Conservation (phyloP, 2,797 vertebrate species). For the Poeciliopsis paucimaculata region DNA sequence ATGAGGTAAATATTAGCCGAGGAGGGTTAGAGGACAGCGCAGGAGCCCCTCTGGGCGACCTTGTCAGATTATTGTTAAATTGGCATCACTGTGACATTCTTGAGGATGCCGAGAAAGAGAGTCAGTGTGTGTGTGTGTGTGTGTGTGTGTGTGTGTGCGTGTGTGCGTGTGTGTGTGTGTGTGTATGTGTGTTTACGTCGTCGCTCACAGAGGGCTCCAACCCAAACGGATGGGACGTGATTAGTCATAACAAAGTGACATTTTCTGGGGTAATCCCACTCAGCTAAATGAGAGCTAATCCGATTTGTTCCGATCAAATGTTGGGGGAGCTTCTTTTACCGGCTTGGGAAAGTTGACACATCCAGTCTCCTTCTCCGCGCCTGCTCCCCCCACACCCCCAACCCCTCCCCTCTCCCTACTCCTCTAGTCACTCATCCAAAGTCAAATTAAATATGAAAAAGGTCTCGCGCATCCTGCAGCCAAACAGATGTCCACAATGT, state of each 20-base stretch:
- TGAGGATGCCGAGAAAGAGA: slow-evolving; percentile 16
- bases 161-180: slow-evolving; percentile 17
- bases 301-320: slow-evolving; percentile 78
- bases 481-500: slow-evolving; percentile 34
- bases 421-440: slow-evolving; percentile 36
- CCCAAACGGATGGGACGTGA: slow-evolving; percentile 68
- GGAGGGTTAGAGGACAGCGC: slow-evolving; percentile 62
- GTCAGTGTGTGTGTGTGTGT: slow-evolving; percentile 22
- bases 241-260: slow-evolving; percentile 81
- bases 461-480: slow-evolving; percentile 40
- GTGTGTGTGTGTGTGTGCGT: slow-evolving; percentile 18
- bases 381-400: slow-evolving; percentile 6
- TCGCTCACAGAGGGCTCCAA: slow-evolving; percentile 23
- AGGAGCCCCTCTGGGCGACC: slow-evolving; percentile 57
- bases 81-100: slow-evolving; percentile 67
- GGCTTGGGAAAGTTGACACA: slow-evolving; percentile 50
- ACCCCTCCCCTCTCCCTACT: neutral
- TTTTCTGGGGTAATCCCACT: slow-evolving; percentile 77
- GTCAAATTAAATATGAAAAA: slow-evolving; percentile 66
- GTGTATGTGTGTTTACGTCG: slow-evolving; percentile 20
- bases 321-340: slow-evolving; percentile 52
- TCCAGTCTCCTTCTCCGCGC: slow-evolving; percentile 40
- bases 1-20: slow-evolving; percentile 76
- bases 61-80: slow-evolving; percentile 75
- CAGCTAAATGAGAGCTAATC: slow-evolving; percentile 79